A percentile compares a stretch with the other conserved stretches of the same genome.
Evolutionary conservation across 2,113 vertebrate genomes (phyloP).

Genomic region (Otis tarda): DNA sequence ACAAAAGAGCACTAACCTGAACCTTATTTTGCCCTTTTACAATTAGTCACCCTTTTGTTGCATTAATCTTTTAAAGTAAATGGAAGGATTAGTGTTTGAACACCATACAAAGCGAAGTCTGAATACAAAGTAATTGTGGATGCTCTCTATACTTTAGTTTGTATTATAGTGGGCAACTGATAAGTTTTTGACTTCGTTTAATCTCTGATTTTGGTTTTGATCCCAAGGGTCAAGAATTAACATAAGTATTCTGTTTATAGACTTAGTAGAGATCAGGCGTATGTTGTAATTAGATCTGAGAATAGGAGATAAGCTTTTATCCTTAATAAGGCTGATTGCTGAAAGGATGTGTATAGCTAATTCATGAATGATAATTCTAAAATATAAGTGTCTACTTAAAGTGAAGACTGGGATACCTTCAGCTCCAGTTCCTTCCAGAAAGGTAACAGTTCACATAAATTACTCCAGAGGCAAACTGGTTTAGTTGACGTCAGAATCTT

Average conservation of each 20-base stretch:
- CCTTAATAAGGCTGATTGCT: conserved; percentile 7
- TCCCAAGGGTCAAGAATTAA: conserved; percentile 40
- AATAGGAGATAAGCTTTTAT: conserved; percentile 24
- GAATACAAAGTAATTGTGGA: conserved; percentile 12
- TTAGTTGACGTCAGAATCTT: background rate
- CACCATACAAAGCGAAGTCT: conserved; percentile 8
- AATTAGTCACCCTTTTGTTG: conserved; percentile 58
- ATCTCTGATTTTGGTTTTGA: conserved; percentile 36
- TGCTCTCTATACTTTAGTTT: background rate
- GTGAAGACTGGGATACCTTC: background rate
- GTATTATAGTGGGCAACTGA: background rate
- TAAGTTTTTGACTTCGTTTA: conserved; percentile 45
- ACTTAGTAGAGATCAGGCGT: conserved; percentile 6
- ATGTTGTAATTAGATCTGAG: conserved; percentile 47
- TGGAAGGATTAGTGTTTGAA: conserved; percentile 51
- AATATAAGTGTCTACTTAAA: background rate
- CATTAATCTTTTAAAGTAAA: conserved; percentile 48
- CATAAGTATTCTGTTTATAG: conserved; percentile 34
- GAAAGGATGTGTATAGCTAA: background rate
- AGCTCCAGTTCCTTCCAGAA: background rate
- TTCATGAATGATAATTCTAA: conserved; percentile 16
- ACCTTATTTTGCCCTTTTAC: conserved; percentile 26
- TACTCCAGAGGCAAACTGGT: background rate
- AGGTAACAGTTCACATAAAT: background rate
- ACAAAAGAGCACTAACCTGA: conserved; percentile 22